These are phyloP conservation scores for Stomatorhinus walkeri DNA, from an alignment of 2,797 vertebrate genomes.

Conservation along the genomic window DNA sequence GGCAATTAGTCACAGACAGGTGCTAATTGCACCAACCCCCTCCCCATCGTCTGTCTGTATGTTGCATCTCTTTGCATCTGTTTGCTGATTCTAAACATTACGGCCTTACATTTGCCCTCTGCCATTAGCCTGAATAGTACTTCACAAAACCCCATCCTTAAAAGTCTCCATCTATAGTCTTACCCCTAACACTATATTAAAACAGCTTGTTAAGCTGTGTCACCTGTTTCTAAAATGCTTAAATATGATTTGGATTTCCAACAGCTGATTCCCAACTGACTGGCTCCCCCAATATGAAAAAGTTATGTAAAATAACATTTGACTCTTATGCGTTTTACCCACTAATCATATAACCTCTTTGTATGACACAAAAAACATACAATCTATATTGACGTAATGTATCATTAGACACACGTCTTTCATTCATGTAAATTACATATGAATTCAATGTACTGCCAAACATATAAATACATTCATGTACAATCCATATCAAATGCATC, in stretches of 20 bases:
- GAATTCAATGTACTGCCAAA: not conserved
- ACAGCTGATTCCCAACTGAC: not conserved
- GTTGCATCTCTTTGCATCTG: not conserved
- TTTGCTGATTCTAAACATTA: not conserved
- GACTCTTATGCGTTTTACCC: too few relatives aligned
- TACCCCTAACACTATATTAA: not conserved
- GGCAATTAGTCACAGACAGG: slow-evolving; percentile 28
- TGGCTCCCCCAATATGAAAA: not conserved
- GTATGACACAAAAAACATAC: not conserved
- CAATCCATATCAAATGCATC: too few relatives aligned
- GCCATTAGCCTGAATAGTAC: not conserved
- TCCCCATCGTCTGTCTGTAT: not conserved
- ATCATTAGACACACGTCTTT: not conserved
- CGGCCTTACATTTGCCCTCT: not conserved
- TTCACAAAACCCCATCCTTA: not conserved
- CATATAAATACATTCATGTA: not conserved
- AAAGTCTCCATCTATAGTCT: not conserved
- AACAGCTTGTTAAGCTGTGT: not conserved
- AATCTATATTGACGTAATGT: not conserved
- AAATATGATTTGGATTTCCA: not conserved
- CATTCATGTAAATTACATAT: not conserved
- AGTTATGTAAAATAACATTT: too few relatives aligned
- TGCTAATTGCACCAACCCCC: slow-evolving; percentile 22
- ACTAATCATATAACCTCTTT: not conserved
- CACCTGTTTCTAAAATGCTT: not conserved